These are phyloP conservation scores for Cepaea hortensis DNA, from an alignment of 2,888 invertebrate genomes.

Conservation along the genomic window DNA sequence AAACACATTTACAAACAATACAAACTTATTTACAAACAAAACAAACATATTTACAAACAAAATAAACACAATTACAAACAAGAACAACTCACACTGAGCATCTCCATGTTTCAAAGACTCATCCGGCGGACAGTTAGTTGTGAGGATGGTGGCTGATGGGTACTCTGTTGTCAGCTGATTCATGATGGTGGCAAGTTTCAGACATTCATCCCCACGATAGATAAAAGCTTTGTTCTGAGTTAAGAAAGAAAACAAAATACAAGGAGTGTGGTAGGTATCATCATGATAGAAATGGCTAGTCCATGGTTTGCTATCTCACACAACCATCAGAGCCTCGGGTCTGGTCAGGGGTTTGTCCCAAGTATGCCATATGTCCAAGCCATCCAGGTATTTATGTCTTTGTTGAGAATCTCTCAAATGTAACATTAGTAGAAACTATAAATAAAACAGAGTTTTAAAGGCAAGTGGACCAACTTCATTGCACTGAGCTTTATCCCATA, in stretches of 20 bases:
- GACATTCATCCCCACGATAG: slow-evolving; percentile 72
- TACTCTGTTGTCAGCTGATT: slow-evolving; percentile 70
- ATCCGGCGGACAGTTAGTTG: slow-evolving; percentile 60
- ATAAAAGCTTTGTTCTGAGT: slow-evolving; percentile 74
- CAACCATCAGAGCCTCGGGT: too few relatives aligned
- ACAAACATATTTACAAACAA: background rate
- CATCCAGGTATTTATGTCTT: too few relatives aligned
- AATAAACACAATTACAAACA: background rate
- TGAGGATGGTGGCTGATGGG: slow-evolving; percentile 67
- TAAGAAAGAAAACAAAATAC: background rate
- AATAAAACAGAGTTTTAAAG: too few relatives aligned
- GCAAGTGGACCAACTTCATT: too few relatives aligned
- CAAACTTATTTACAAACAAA: background rate
- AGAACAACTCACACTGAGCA: slow-evolving; percentile 82
- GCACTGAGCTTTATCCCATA: too few relatives aligned
- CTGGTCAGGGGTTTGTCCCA: too few relatives aligned
- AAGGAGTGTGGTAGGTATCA: background rate
- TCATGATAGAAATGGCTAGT: too few relatives aligned
- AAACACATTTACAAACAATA: too few relatives aligned
- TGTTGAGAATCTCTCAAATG: too few relatives aligned
- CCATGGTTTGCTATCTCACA: too few relatives aligned
- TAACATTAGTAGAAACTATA: too few relatives aligned
- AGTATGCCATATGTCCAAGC: too few relatives aligned
- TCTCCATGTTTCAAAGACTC: slow-evolving; percentile 66
- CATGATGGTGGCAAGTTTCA: slow-evolving; percentile 69